These are phyloP conservation scores for Drosophila fuyamai DNA, from an alignment of 1,140 invertebrate genomes.

Conservation along the genomic window DNA sequence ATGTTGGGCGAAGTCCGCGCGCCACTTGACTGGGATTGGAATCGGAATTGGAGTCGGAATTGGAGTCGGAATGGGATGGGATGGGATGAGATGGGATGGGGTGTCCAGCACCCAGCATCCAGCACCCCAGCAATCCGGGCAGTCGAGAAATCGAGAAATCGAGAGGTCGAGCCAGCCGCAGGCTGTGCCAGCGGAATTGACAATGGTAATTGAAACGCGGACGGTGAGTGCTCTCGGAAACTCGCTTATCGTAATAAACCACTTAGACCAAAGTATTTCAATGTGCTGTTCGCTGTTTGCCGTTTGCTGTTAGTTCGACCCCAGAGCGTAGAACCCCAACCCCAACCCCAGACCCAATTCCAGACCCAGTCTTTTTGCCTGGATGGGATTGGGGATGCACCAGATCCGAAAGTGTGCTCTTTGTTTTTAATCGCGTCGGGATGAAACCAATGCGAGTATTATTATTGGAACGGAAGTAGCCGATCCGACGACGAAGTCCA, in stretches of 20 bases:
- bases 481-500: constrained; percentile 17
- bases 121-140: neutral
- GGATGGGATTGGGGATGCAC: constrained; percentile 5
- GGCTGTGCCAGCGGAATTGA: constrained; percentile 50
- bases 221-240: constrained; percentile 58
- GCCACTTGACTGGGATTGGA: constrained; percentile 53
- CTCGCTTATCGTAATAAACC: constrained; percentile 75
- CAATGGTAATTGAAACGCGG: constrained; percentile 75
- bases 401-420: constrained; percentile 1
- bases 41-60: neutral
- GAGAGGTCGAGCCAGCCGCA: neutral
- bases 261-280: constrained; percentile 62
- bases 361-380: too few relatives aligned
- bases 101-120: neutral
- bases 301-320: constrained; percentile 1
- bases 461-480: constrained; percentile 71
- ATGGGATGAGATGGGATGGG: neutral
- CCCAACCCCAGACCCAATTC: too few relatives aligned
- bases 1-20: constrained; percentile 19
- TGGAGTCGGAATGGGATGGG: neutral
- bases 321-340: neutral
- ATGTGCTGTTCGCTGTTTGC: constrained; percentile 5
- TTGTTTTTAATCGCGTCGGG: constrained; percentile 72
- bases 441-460: constrained; percentile 77
- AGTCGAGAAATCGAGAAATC: too few relatives aligned